Base-by-base conservation (phyloP, 2,888 invertebrate genomes). In the Caenorhabditis uteleia region DNA sequence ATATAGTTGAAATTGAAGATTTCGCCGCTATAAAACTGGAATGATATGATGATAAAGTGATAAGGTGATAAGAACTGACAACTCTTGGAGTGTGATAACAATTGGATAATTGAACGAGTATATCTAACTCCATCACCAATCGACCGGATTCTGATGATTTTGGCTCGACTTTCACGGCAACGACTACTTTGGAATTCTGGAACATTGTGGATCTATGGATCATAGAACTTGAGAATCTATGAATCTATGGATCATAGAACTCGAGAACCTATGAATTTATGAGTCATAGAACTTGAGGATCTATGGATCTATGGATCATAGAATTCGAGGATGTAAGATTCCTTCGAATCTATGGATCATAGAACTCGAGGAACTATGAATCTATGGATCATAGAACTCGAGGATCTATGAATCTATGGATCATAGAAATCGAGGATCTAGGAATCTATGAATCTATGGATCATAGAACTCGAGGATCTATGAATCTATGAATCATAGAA, bases 151-250 rank as follows among this genome's bases (percentile, higher is more conserved):
- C 78, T 23, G 54, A 21, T 10, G 70, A 60, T 27, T 71, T 65
- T 21, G 77, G 76, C 51, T 78, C 80, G 7, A 79, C 75, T 51
- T 81, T 81, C 18, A 81, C 71, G 6, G 80, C 81, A 14, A 80
- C 75, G 0, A 70, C 61, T 5, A 55, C 16, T 38, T 62, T 54
- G 12, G 58, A 21, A 8, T 58, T 50, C 49, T 58, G 56, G 25
- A 44, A 53, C 25, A 25, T 5, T 21, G 18, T n/a, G n/a, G n/a
- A n/a, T n/a, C n/a, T n/a, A n/a, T n/a, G n/a, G n/a, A n/a, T n/a
- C 1, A 21, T n/a, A n/a, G 12, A 6, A 23, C 20, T 18, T n/a
- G 43, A 43, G 6, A 29, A 12, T 8, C 6, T 29, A 8, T 29
- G 29, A 12, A 12, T 29, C 29, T 29, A n/a, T n/a, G n/a, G n/a